Percentiles rank a stretch among this genome's conserved stretches.
These are phyloP conservation scores for Actinopyga echinites DNA, from an alignment of 53 echinoderm and acorn worm genomes.

Conservation along the genomic window DNA sequence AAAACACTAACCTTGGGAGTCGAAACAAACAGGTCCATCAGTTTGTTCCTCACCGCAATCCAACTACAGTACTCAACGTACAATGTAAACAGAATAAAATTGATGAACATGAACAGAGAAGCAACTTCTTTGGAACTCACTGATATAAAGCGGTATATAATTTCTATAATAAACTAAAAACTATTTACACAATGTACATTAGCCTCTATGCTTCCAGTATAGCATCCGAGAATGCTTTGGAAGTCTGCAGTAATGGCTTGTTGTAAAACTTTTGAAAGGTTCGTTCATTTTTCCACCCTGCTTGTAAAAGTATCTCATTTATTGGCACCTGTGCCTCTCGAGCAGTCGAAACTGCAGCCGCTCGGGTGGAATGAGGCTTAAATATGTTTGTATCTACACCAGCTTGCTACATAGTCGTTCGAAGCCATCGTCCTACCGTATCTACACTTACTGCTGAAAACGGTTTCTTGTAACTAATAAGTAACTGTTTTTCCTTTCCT, in stretches of 20 bases:
- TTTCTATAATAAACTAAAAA: neutral
- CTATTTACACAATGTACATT: neutral
- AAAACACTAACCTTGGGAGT: no score
- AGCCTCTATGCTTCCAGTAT: neutral
- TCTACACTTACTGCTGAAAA: neutral
- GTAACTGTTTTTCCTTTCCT: slow-evolving; percentile 4
- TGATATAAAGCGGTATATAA: neutral
- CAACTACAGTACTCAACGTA: no score
- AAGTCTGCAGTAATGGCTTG: neutral
- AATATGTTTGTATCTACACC: slow-evolving; percentile 37
- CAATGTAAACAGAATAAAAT: no score
- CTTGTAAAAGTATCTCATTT: neutral
- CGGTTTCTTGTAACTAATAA: neutral
- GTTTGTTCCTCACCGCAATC: no score
- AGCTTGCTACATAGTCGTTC: neutral
- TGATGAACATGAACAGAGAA: no score
- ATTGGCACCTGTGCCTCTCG: neutral
- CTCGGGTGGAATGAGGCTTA: slow-evolving; percentile 41
- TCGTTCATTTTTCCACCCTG: neutral
- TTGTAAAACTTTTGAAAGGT: neutral
- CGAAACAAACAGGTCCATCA: no score
- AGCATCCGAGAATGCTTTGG: neutral
- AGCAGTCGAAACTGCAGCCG: neutral
- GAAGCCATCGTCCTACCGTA: neutral
- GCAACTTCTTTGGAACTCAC: neutral